Evolutionary conservation across 2,888 invertebrate genomes (phyloP).

Genomic region (Cephus pulcher): DNA sequence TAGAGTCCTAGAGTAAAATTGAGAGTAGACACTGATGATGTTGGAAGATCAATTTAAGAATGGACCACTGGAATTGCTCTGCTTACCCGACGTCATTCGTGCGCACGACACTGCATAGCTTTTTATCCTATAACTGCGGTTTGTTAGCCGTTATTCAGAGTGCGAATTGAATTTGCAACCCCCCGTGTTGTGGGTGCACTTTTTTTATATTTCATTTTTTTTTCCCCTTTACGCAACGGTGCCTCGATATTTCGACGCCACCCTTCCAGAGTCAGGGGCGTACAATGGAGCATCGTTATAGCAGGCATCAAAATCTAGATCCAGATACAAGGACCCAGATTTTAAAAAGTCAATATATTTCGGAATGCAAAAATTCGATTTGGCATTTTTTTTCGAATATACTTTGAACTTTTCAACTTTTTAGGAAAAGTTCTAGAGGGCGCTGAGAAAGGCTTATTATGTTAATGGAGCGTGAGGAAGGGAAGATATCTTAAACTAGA

Average conservation of each 20-base stretch:
- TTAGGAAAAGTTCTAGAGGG: neutral
- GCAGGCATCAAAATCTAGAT: constrained; percentile 33
- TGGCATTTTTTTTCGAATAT: neutral
- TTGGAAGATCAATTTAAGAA: neutral
- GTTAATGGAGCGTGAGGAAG: neutral
- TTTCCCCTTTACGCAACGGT: constrained; percentile 9
- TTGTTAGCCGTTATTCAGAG: constrained; percentile 65
- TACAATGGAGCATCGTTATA: constrained; percentile 36
- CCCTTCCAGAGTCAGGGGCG: neutral
- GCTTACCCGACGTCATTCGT: constrained; percentile 56
- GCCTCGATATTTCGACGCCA: neutral
- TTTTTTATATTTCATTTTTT: neutral
- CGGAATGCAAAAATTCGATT: neutral
- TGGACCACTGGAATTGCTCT: neutral
- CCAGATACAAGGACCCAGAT: neutral
- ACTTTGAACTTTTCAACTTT: neutral
- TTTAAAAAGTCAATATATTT: neutral
- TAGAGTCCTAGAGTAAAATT: neutral
- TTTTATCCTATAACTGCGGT: constrained; percentile 66
- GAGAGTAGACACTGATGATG: neutral
- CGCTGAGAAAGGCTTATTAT: neutral
- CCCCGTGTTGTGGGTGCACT: constrained; percentile 14
- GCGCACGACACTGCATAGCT: constrained; percentile 63
- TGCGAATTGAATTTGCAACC: constrained; percentile 56
- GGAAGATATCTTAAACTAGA: neutral